These are phyloP conservation scores for Fragum whitleyi DNA, from an alignment of 2,888 invertebrate genomes.

Conservation along the genomic window DNA sequence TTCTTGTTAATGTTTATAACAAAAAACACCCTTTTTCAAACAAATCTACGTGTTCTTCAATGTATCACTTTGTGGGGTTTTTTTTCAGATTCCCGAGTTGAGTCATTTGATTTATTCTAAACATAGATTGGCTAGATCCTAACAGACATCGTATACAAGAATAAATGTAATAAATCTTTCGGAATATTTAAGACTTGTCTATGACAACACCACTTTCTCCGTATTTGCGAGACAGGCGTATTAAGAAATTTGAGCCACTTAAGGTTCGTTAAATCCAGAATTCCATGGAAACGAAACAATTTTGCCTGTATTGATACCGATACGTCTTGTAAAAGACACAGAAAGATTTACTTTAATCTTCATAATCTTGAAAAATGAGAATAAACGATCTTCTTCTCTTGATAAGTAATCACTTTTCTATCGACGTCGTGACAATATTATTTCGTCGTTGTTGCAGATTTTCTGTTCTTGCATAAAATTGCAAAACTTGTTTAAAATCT, in stretches of 20 bases:
- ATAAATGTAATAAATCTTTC: neutral
- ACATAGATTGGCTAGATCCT: neutral
- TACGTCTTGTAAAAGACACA: neutral
- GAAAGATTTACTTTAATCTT: neutral
- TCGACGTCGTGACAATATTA: neutral
- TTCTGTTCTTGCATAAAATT: no score
- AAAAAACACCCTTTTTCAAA: no score
- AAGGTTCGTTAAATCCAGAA: neutral
- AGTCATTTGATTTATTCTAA: neutral
- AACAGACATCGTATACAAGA: neutral
- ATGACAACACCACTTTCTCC: neutral
- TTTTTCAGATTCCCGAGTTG: no score
- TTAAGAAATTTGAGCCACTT: neutral
- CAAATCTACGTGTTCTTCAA: no score
- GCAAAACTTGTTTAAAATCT: no score
- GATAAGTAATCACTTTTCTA: neutral
- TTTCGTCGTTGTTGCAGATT: no score
- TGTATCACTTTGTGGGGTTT: no score
- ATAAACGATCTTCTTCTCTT: neutral
- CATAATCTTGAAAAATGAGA: neutral
- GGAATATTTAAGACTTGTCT: neutral
- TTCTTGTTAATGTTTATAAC: no score
- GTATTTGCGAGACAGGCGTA: neutral
- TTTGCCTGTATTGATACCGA: neutral
- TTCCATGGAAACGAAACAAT: neutral